Evolutionary conservation across 1,140 invertebrate species (phyloP).

Genomic region (Homalodisca vitripennis): DNA sequence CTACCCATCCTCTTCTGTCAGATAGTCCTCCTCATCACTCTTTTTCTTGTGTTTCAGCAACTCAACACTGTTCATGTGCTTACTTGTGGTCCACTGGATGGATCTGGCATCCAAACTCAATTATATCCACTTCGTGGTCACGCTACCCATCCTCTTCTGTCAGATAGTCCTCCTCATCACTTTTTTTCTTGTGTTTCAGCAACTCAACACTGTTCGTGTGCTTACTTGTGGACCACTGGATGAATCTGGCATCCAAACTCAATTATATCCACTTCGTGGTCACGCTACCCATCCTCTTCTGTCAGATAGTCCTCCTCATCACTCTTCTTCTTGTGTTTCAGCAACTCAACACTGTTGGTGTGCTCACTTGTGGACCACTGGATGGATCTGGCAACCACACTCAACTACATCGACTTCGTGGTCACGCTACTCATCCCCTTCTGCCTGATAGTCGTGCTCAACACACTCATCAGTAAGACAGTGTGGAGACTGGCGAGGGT

Average conservation of each 20-base stretch:
- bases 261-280: slow-evolving; percentile 69
- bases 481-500: slow-evolving; percentile 60
- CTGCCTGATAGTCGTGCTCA: slow-evolving; percentile 66
- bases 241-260: slow-evolving; percentile 55
- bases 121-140: slow-evolving; percentile 65
- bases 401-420: slow-evolving; percentile 69
- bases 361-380: slow-evolving; percentile 52
- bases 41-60: slow-evolving; percentile 57
- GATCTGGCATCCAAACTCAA: slow-evolving; percentile 61
- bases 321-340: slow-evolving; percentile 43
- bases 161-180: slow-evolving; percentile 70
- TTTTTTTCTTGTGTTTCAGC: slow-evolving; percentile 53
- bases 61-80: slow-evolving; percentile 50
- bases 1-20: slow-evolving; percentile 67
- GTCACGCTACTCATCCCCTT: slow-evolving; percentile 71
- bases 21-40: slow-evolving; percentile 67
- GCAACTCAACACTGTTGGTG: slow-evolving; percentile 46
- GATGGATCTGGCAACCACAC: slow-evolving; percentile 53
- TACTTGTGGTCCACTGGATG: slow-evolving; percentile 49
- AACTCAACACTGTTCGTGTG: slow-evolving; percentile 50
- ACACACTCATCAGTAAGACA: slow-evolving; percentile 62
- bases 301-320: slow-evolving; percentile 69
- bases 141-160: slow-evolving; percentile 67
- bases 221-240: slow-evolving; percentile 49
- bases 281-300: slow-evolving; percentile 69